phyloP scores from a whole-genome alignment of 2,888 invertebrate species.

The Volucella zonaria region DNA sequence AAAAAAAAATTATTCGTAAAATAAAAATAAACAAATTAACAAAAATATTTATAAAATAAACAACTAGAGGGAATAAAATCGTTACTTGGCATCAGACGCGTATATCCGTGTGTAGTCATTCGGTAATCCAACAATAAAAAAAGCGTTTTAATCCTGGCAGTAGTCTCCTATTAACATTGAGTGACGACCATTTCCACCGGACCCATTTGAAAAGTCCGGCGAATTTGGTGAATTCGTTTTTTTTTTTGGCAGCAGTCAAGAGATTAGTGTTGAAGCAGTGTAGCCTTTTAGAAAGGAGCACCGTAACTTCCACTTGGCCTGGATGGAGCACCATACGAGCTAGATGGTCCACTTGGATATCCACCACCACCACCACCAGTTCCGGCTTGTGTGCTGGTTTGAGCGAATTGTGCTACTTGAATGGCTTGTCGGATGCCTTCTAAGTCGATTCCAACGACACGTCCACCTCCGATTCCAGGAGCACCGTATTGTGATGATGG shows the following conservation, averaged over 20 bases:
- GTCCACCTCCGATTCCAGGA: constrained; percentile 81
- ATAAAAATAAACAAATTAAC: constrained; percentile 54
- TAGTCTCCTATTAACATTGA: constrained; percentile 59
- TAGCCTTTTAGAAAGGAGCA: constrained; percentile 81
- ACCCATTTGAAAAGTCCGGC: constrained; percentile 6
- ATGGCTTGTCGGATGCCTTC: constrained; percentile 93
- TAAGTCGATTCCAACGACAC: constrained; percentile 91
- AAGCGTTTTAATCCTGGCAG: constrained; percentile 53
- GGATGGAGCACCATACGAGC: constrained; percentile 85
- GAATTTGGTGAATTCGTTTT: constrained; percentile 40
- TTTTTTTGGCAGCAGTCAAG: constrained; percentile 66
- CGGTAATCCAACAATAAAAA: constrained; percentile 65
- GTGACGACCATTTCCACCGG: constrained; percentile 30
- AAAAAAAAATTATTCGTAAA: constrained; percentile 43
- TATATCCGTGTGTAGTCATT: constrained; percentile 69
- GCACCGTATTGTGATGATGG: constrained; percentile 88
- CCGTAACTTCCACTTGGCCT: constrained; percentile 89
- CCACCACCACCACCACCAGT: constrained; percentile 81
- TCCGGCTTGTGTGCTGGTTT: constrained; percentile 85
- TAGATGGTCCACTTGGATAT: constrained; percentile 84
- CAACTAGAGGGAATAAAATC: constrained; percentile 74
- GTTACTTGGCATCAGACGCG: constrained; percentile 74
- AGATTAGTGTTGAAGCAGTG: constrained; percentile 32
- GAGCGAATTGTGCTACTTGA: constrained; percentile 93
- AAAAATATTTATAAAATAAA: constrained; percentile 69